These are phyloP conservation scores for Manacus vitellinus DNA, from an alignment of 2,113 vertebrate species.

Conservation along the genomic window DNA sequence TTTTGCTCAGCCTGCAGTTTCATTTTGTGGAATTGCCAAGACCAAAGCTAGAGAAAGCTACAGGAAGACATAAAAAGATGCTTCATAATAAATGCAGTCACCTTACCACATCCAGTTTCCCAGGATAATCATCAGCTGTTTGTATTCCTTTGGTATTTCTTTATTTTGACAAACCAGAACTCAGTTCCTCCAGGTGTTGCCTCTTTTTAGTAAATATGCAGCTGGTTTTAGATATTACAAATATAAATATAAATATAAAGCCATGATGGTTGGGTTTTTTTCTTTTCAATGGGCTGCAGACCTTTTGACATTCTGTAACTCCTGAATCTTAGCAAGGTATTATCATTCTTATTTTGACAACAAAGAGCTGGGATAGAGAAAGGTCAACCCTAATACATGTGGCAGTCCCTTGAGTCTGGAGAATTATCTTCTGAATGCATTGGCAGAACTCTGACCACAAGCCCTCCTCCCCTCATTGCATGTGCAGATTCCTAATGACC, in stretches of 20 bases:
- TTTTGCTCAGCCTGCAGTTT: constrained; percentile 10
- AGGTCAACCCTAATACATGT: not conserved
- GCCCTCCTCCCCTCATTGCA: not conserved
- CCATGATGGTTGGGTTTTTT: not conserved
- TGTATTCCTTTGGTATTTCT: not conserved
- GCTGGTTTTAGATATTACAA: not conserved
- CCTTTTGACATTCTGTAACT: not conserved
- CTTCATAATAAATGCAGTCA: not conserved
- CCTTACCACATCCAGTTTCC: not conserved
- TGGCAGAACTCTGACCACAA: not conserved
- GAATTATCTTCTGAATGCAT: not conserved
- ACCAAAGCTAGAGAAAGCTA: not conserved
- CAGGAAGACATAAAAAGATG: not conserved
- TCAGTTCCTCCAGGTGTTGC: not conserved
- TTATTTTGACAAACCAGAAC: not conserved
- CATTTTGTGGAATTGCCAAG: constrained; percentile 1
- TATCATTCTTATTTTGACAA: not conserved
- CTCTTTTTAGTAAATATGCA: not conserved
- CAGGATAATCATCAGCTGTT: not conserved
- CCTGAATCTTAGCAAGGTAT: not conserved
- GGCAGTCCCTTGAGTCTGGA: not conserved
- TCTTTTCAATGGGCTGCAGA: not conserved
- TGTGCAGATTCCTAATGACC: not conserved
- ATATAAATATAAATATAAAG: not conserved
- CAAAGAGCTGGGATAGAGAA: not conserved